Conservation (phyloP, 2,113 vertebrate species). For the Tenebrosternarchus preto region DNA sequence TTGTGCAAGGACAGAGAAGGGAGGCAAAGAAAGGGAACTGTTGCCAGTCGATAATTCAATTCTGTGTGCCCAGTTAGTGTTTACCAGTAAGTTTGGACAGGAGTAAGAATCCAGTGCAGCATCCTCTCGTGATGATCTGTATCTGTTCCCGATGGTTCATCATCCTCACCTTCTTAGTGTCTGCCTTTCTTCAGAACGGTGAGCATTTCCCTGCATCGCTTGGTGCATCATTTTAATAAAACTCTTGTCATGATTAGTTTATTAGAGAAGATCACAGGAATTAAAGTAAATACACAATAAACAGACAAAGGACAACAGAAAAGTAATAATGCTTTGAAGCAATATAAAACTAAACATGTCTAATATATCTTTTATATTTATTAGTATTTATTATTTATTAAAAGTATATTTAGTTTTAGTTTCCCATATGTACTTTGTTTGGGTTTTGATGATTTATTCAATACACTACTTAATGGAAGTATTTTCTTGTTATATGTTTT, state of each 20-base stretch:
- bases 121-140: constrained; percentile 64
- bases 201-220: constrained; percentile 48
- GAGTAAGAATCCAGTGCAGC: constrained; percentile 27
- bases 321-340: neutral
- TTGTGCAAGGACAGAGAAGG: neutral
- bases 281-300: too few relatives aligned
- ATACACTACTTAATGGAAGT: too few relatives aligned
- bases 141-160: constrained; percentile 57
- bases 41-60: constrained; percentile 64
- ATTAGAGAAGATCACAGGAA: neutral
- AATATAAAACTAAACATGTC: neutral
- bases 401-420: too few relatives aligned
- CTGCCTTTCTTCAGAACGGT: constrained; percentile 61
- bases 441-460: neutral
- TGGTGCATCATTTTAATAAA: too few relatives aligned
- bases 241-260: too few relatives aligned
- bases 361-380: neutral
- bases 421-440: neutral
- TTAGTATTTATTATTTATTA: neutral
- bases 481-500: neutral
- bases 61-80: constrained; percentile 66
- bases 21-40: constrained; percentile 20
- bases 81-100: neutral
- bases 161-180: constrained; percentile 60
- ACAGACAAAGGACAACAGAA: neutral